Evolutionary conservation across 2,113 vertebrate species (phyloP).

Genomic region (Oreamnos americanus): DNA sequence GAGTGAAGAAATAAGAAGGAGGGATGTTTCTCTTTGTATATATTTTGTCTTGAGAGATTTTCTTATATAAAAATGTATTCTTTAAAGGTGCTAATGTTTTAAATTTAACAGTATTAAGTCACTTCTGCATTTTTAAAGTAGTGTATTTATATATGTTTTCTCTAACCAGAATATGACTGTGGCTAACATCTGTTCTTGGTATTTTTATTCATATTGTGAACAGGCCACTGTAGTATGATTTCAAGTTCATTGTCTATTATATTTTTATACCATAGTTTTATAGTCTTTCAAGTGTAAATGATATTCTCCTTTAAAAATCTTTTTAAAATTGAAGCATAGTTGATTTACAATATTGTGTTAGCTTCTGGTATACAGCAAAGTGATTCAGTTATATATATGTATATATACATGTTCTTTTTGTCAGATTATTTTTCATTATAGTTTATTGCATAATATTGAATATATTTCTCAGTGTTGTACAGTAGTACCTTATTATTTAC

Average conservation of each 20-base stretch:
- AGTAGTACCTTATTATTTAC: not conserved
- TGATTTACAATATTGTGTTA: not conserved
- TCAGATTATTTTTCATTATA: not conserved
- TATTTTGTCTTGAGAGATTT: not conserved
- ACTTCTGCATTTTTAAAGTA: not conserved
- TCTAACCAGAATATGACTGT: not conserved
- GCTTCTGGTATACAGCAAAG: not conserved
- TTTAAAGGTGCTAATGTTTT: not conserved
- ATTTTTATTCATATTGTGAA: not conserved
- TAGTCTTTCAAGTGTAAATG: not conserved
- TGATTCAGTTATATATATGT: not conserved
- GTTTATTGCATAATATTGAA: not conserved
- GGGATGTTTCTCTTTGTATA: not conserved
- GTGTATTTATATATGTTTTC: not conserved
- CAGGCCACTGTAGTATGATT: not conserved
- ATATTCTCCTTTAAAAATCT: not conserved
- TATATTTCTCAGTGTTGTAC: not conserved
- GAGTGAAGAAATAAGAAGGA: not conserved
- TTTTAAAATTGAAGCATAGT: not conserved
- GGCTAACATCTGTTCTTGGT: not conserved
- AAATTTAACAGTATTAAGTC: not conserved
- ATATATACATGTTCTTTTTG: not conserved
- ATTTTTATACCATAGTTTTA: not conserved
- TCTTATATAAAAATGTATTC: not conserved
- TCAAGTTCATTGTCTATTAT: not conserved